Base-by-base conservation (phyloP, 2,113 vertebrate species). In the Loxodonta africana region DNA sequence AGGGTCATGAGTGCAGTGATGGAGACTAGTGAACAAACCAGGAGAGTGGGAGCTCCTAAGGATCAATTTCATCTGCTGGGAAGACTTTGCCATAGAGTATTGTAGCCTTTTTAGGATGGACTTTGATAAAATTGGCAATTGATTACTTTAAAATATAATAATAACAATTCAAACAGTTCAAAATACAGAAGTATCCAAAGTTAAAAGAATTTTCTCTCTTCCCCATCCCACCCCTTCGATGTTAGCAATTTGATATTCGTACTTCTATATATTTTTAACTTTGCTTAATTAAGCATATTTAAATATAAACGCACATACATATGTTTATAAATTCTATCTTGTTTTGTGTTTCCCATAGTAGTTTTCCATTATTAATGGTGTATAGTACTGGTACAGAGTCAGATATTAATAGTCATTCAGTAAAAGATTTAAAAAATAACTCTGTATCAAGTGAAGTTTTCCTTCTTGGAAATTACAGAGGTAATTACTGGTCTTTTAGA, bases 401-500 rank as follows among this genome's bases (percentile, higher is more conserved):
- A 86, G 65, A 93, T 67, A 88, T 84, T 74, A 82, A 82, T 88
- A 89, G 60, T 51, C 12, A 53, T 17, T 96, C 77, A 71, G 86
- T 90, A 69, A 90, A 85, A 28, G 30, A 92, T 60, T 87, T 92
- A 53, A 86, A 94, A 93, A 94, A 93, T 73, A 67, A 93, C 83
- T 88, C 33, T 87, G 28, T 85, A 44, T 95, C n/a, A 65, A 48
- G 53, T 93, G 67, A 48, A 71, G 21, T 78, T 12, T 7, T 60
- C 65, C 73, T 69, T 65, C 44, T 73, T 78, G 57, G 60, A 65
- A 44, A 53, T 73, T 92, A 23, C 30, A 25, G 44, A 71, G 4
- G 8, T 69, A 73, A 88, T 17, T 28, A 51, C 23, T 88, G 82
- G 57, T 73, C 23, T 33, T 91, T 93, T 33, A 12, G 65, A 63